Evolutionary conservation across 2,113 vertebrate genomes (phyloP), one percentile per base, ranked within the genome.

Genomic region (Strix uralensis): DNA sequence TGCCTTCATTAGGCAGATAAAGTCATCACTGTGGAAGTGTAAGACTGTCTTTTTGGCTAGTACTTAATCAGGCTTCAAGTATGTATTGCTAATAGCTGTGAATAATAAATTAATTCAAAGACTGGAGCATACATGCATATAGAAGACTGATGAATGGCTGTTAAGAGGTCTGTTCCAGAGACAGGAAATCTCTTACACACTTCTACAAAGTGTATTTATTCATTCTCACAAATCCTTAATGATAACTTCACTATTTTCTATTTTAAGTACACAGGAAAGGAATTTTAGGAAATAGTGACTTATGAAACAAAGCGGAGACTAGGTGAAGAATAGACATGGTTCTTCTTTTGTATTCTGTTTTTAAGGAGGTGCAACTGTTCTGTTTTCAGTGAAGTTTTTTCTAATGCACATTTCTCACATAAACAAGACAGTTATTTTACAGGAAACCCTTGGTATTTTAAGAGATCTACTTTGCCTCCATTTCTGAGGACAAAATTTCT

Each of bases 1-100:
- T 77, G 49, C 44, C 54, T 94, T 91, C 70, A 90, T 91, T 91
- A 95, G 58, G 44, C 69, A 92, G 71, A 93, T 70, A 81, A 91
- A 97, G 58, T 62, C 73, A 91, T 63, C 70, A 42, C 49, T 49
- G 18, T 38, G 30, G 26, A 95, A 91, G 61, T 55, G 34, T 26
- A 87, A 85, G 86, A 86, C 34, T 67, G 57, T 79, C 80, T 81
- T 81, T 93, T 74, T 63, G 52, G 73, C 47, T 55, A 91, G 57
- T 59, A 75, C 8, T 73, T 84, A 54, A 95, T 87, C 73, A 94
- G 66, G 46, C 23, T 94, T 89, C 66, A 94, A 95, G 38, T 73
- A 62, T 10, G 21, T 80, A 83, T 82, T 84, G 36, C 84, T 91
- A 96, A 81, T 81, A 94, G 91, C 54, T 87, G 78, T 82, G 73